Conservation (phyloP, 1,140 invertebrate species). For the Saccostrea glomerata region DNA sequence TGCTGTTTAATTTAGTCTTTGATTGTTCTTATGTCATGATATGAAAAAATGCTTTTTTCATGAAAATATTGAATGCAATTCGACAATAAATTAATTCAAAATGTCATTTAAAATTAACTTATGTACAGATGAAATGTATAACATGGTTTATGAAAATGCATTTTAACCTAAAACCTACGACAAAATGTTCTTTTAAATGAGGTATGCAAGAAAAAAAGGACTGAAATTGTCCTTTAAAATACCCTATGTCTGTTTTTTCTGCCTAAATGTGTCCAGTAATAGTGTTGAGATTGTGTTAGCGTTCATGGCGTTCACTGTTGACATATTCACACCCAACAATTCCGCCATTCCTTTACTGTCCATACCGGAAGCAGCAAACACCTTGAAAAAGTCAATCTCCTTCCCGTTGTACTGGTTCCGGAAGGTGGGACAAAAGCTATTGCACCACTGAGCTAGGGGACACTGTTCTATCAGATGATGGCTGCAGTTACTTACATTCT, state of each 20-base stretch:
- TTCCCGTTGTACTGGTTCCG: constrained; percentile 82
- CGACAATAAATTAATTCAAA: neutral
- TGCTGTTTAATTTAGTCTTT: neutral
- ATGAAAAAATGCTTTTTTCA: neutral
- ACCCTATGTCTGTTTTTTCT: neutral
- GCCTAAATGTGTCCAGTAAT: constrained; percentile 47
- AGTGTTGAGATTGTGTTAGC: constrained; percentile 49
- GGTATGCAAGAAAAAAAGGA: neutral
- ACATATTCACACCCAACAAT: constrained; percentile 91
- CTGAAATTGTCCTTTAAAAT: neutral
- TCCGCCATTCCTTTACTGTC: constrained; percentile 91
- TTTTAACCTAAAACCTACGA: neutral
- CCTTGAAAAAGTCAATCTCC: constrained; percentile 92
- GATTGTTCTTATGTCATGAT: neutral
- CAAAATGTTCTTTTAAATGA: neutral
- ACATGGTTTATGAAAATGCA: neutral
- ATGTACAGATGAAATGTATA: neutral
- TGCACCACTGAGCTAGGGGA: constrained; percentile 60
- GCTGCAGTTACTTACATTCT: constrained; percentile 52
- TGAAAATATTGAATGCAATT: neutral
- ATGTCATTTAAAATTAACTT: neutral
- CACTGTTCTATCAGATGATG: constrained; percentile 58
- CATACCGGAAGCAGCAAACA: constrained; percentile 92
- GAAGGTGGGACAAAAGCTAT: constrained; percentile 59
- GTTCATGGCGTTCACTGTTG: constrained; percentile 91